Conservation (phyloP, 2,113 vertebrate species). For the Chascanopsetta lugubris region DNA sequence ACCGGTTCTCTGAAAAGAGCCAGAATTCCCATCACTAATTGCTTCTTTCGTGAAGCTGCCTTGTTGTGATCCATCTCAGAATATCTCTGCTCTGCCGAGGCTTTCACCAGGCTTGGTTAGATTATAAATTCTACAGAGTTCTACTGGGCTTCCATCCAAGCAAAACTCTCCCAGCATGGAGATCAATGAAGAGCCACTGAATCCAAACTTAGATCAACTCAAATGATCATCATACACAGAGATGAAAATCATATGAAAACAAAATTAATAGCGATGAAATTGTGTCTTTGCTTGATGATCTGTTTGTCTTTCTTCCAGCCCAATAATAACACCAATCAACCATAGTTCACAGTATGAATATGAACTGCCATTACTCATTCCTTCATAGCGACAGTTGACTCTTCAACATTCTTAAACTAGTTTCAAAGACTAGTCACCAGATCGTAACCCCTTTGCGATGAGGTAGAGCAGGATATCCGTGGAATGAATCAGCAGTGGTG, state of each 20-base stretch:
- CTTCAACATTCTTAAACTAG: not conserved
- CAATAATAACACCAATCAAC: too few species aligned
- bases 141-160: conserved; percentile 30
- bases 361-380: not conserved
- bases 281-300: not conserved
- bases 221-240: too few species aligned
- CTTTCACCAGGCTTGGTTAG: conserved; percentile 31
- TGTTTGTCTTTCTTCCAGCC: not conserved
- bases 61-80: conserved; percentile 24
- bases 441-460: not conserved
- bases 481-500: not conserved
- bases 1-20: too few species aligned
- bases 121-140: conserved; percentile 48
- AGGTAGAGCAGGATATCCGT: not conserved
- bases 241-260: too few species aligned
- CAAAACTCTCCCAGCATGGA: conserved; percentile 33
- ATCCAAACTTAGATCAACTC: not conserved
- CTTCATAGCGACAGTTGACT: not conserved
- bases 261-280: too few species aligned
- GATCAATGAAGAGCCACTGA: not conserved
- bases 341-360: not conserved
- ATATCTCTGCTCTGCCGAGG: conserved; percentile 15
- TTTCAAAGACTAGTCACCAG: not conserved
- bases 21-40: too few species aligned
- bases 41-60: not conserved